Evolutionary conservation across 2,888 invertebrate species (phyloP).

Genomic region (Drosophila austrosaltans): DNA sequence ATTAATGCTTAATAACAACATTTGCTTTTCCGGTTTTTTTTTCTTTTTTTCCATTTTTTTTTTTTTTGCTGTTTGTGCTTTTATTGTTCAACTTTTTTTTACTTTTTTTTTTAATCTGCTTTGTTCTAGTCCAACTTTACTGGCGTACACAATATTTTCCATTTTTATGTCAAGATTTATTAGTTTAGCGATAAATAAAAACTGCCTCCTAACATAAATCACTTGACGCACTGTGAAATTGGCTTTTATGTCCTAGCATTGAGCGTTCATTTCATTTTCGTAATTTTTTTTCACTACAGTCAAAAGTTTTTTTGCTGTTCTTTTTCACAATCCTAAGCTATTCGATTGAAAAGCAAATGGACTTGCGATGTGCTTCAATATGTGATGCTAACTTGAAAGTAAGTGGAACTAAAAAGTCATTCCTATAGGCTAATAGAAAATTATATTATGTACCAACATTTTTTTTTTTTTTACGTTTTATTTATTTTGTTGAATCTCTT

Average conservation of each 20-base stretch:
- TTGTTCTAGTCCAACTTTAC: conserved; percentile 32
- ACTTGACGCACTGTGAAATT: conserved; percentile 48
- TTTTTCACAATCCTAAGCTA: neutral
- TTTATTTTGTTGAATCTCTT: too few species aligned
- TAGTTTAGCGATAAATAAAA: conserved; percentile 65
- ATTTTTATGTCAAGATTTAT: conserved; percentile 65
- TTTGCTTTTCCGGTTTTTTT: neutral
- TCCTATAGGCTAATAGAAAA: too few species aligned
- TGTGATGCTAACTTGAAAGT: neutral
- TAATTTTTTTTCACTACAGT: conserved; percentile 42
- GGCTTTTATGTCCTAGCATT: conserved; percentile 48
- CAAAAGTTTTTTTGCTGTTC: conserved; percentile 27
- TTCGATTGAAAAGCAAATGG: neutral
- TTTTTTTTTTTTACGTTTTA: too few species aligned
- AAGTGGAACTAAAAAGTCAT: too few species aligned
- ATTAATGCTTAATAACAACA: conserved; percentile 36
- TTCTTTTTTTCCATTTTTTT: conserved; percentile 34
- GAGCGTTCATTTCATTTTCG: conserved; percentile 43
- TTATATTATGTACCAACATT: too few species aligned
- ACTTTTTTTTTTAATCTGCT: conserved; percentile 20
- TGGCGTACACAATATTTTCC: conserved; percentile 60
- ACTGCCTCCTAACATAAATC: conserved; percentile 42
- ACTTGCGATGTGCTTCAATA: neutral
- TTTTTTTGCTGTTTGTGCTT: conserved; percentile 30
- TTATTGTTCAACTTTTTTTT: conserved; percentile 26